Evolutionary conservation across 2,888 invertebrate species (phyloP), one percentile per base, ranked within the genome.

Genomic region (Drosophila paracracens): DNA sequence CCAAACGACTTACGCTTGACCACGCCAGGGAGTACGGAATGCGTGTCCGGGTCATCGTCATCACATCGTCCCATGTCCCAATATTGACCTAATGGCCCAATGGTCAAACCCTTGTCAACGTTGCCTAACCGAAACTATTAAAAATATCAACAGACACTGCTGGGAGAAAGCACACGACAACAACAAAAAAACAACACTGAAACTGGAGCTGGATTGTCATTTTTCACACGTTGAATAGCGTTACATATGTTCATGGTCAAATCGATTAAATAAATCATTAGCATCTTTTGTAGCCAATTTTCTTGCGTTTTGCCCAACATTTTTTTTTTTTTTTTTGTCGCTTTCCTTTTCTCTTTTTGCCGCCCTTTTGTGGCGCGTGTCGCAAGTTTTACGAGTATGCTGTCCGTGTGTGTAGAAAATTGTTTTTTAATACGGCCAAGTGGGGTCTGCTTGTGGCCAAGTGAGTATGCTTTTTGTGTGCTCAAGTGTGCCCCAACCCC

Each of bases 241-340:
- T 71, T 72, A 89, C 92, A 92, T 92, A 91, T 92, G 92, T 91
- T 92, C 91, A 89, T 92, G 92, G 92, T 92, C 92, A 91, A 92
- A 92, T 91, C 92, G 91, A 92, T 92, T 91, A 92, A 91, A 92
- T 92, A 92, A 92, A 92, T 92, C 92, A 92, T 92, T 91, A 92
- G 92, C 91, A 92, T 91, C 92, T 92, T 91, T 91, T 91, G 91
- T 91, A 86, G 83, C 83, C 92, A 90, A 91, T 92, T 92, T 91
- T 86, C 88, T 91, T 89, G 88, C 78, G 76, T 71, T 82, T 82
- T 82, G 25, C 7, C 66, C 29, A 29, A 46, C 35, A 16, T 18
- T 54, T 54, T 43, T 63, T 65, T 52, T 25, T 33, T 4, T 46
- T 29, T 18, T 36, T 25, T 43, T n/a, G 33, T 51, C n/a, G 3